Evolutionary conservation across 2,797 vertebrate genomes (phyloP), one percentile per base, ranked within the genome.

Genomic region (Sebastes hopkinsi): DNA sequence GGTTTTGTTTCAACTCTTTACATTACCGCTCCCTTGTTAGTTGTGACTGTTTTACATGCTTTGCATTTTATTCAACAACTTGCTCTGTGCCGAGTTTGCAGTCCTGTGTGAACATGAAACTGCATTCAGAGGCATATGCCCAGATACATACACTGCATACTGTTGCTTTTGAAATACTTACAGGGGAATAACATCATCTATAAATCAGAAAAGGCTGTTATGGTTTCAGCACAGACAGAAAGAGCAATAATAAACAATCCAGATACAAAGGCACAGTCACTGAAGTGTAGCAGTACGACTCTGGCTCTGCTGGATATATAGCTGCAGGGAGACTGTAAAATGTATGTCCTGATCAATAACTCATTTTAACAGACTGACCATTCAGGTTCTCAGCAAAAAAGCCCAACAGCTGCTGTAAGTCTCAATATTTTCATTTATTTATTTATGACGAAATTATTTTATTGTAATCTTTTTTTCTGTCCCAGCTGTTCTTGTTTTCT

Each of bases 321-420:
- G n/a, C 78, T 34, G 18, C 38, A 80, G 52, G 66, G 50, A 59
- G 25, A 50, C 9, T 22, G 30, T 64, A 1, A 72, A 75, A 79
- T 70, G 6, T 67, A 68, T 81, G 27, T 58, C 46, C 27, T 36
- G 46, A 80, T 75, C 82, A 75, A 77, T 80, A 75, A 50, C 27
- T 52, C 1, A 67, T 67, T 77, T 30, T 50, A 20, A 50, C 18
- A 20, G 46, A 50, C 8, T 50, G 46, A 50, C 3, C 18, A 46
- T 46, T 46, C 16, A 50, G 7, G 16, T 50, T 20, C 46, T 50
- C 18, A 8, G 46, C 9, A 50, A 20, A 50, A 50, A 8, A 8
- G 46, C 46, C 46, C 46, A 50, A 50, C 46, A 50, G 46, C 18
- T 50, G 18, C 46, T 18, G 6, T 50, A 50, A 20, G 13, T n/a